Conservation (phyloP, 2,888 invertebrate species). For the Doris montereyensis region DNA sequence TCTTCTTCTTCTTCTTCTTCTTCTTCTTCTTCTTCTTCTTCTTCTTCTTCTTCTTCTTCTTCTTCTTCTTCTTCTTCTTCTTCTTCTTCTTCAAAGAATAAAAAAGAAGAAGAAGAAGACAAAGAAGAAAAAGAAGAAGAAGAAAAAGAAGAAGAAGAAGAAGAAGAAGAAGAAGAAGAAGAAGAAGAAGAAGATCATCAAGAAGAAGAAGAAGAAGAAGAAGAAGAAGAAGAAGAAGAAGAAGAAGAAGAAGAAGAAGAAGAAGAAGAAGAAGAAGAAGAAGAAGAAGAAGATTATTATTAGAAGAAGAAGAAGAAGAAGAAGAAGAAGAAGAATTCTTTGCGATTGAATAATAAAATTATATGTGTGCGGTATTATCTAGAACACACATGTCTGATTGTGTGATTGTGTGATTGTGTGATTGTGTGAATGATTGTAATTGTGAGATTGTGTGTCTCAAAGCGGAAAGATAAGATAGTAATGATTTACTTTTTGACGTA, state of each 20-base stretch:
- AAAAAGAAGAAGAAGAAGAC: neutral
- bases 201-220: neutral
- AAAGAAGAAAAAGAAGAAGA: neutral
- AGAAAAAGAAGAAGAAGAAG: neutral
- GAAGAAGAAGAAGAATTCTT: too few relatives aligned
- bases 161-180: neutral
- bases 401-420: too few relatives aligned
- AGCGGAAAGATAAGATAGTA: too few relatives aligned
- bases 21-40: neutral
- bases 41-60: neutral
- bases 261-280: neutral
- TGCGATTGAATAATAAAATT: too few relatives aligned
- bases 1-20: neutral
- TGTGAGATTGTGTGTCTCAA: too few relatives aligned
- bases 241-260: neutral
- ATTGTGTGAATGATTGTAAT: too few relatives aligned
- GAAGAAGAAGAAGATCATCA: neutral
- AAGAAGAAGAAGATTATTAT: neutral
- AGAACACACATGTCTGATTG: too few relatives aligned
- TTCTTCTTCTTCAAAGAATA: neutral
- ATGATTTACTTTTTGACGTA: too few relatives aligned
- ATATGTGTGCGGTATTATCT: too few relatives aligned
- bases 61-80: neutral
- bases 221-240: neutral
- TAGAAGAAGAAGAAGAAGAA: too few relatives aligned